Conservation (phyloP, 2,888 invertebrate genomes). For the Thumatha senex region DNA sequence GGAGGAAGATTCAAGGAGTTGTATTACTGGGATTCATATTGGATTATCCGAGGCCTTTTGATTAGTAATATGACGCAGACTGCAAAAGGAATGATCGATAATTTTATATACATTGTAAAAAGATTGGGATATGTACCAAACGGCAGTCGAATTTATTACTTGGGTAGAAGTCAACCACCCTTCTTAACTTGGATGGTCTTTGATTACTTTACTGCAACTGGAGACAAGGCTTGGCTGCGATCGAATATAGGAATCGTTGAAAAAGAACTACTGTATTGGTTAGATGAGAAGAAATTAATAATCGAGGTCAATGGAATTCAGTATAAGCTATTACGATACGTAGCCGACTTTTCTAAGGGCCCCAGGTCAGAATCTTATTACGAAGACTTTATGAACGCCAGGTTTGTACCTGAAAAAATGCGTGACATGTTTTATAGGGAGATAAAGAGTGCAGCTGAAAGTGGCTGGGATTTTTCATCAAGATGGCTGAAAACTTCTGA, state of each 20-base stretch:
- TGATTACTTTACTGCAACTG: slow-evolving; percentile 86
- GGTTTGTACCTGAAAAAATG: slow-evolving; percentile 61
- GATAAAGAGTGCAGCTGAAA: slow-evolving; percentile 91
- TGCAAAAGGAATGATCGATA: slow-evolving; percentile 89
- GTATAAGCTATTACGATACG: slow-evolving; percentile 85
- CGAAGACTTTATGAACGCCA: slow-evolving; percentile 85
- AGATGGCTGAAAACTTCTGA: slow-evolving; percentile 88
- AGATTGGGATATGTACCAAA: slow-evolving; percentile 90
- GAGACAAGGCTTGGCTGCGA: slow-evolving; percentile 86
- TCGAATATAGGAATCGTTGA: slow-evolving; percentile 84
- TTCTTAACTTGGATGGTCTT: slow-evolving; percentile 88
- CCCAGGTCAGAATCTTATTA: slow-evolving; percentile 89
- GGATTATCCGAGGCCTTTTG: slow-evolving; percentile 91
- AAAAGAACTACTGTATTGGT: slow-evolving; percentile 87
- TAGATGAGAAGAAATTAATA: slow-evolving; percentile 82
- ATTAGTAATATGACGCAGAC: slow-evolving; percentile 91
- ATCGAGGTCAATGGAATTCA: slow-evolving; percentile 77
- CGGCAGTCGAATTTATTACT: slow-evolving; percentile 91
- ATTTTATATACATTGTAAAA: slow-evolving; percentile 88
- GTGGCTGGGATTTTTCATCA: slow-evolving; percentile 94
- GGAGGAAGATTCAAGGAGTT: slow-evolving; percentile 89
- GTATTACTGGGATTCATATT: slow-evolving; percentile 96
- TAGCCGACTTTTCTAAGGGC: slow-evolving; percentile 75
- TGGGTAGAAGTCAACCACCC: slow-evolving; percentile 88
- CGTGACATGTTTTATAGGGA: slow-evolving; percentile 86